Conservation (phyloP, 2,113 vertebrate species). For the Alectura lathami region DNA sequence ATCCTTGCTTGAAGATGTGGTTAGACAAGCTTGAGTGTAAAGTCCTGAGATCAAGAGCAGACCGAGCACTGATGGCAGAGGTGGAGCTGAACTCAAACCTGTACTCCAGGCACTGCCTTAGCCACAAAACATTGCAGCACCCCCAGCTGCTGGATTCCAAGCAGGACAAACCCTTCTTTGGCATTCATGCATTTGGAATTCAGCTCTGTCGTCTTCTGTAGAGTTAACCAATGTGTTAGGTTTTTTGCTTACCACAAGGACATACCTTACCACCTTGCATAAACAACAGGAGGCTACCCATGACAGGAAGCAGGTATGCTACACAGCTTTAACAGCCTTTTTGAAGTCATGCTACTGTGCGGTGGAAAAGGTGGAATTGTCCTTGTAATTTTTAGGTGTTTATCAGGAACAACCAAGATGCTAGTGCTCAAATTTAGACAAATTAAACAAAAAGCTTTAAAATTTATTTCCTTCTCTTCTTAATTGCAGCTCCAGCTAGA, state of each 20-base stretch:
- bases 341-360: not conserved
- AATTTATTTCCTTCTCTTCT: not conserved
- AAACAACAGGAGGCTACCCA: not conserved
- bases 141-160: not conserved
- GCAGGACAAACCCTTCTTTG: not conserved
- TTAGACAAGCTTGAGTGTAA: not conserved
- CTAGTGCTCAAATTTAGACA: not conserved
- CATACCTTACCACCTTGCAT: not conserved
- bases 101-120: not conserved
- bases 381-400: not conserved
- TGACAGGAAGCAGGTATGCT: not conserved
- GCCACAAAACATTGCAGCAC: not conserved
- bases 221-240: not conserved
- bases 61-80: not conserved
- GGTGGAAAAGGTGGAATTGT: not conserved
- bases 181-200: not conserved
- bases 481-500: constrained; percentile 90
- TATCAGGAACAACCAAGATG: not conserved
- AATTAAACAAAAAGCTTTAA: not conserved
- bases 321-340: not conserved
- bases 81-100: not conserved
- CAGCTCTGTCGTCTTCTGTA: not conserved
- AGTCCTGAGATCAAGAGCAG: not conserved
- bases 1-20: not conserved
- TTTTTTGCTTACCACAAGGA: not conserved